Evolutionary conservation across 2,888 invertebrate species (phyloP).

Genomic region (Nemoura dubitans): DNA sequence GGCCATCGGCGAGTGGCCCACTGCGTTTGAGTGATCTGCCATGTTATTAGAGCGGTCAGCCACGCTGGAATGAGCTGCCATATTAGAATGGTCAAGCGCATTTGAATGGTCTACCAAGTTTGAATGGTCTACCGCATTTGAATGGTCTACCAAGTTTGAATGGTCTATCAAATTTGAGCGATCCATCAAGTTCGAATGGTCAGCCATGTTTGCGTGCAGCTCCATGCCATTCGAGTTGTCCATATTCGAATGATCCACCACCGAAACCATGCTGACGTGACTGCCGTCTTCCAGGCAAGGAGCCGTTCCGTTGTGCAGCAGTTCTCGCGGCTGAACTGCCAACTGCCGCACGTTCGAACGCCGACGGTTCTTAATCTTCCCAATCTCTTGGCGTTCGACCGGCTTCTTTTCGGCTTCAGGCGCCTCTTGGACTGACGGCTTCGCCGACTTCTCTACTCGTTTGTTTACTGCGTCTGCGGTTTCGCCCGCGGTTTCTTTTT

Average conservation of each 20-base stretch:
- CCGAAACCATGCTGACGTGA: too few species aligned
- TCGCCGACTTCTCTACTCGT: neutral
- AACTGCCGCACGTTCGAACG: neutral
- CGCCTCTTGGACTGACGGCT: neutral
- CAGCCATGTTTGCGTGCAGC: too few species aligned
- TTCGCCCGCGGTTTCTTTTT: neutral
- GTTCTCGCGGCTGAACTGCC: neutral
- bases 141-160: neutral
- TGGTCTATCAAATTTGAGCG: too few species aligned
- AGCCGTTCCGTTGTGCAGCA: neutral
- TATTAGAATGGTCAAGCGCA: neutral
- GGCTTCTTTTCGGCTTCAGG: neutral
- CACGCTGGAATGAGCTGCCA: neutral
- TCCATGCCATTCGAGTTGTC: too few species aligned
- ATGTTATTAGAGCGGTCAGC: neutral
- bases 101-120: neutral
- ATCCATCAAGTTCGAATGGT: too few species aligned
- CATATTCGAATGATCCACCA: neutral
- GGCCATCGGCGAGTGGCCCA: neutral
- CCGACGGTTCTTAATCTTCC: neutral
- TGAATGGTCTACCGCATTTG: neutral
- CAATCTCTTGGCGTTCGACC: neutral
- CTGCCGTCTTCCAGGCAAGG: neutral
- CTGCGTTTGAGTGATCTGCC: neutral
- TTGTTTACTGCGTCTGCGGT: neutral